Evolutionary conservation across 1,140 invertebrate genomes (phyloP).

Genomic region (Micrasema minimum): DNA sequence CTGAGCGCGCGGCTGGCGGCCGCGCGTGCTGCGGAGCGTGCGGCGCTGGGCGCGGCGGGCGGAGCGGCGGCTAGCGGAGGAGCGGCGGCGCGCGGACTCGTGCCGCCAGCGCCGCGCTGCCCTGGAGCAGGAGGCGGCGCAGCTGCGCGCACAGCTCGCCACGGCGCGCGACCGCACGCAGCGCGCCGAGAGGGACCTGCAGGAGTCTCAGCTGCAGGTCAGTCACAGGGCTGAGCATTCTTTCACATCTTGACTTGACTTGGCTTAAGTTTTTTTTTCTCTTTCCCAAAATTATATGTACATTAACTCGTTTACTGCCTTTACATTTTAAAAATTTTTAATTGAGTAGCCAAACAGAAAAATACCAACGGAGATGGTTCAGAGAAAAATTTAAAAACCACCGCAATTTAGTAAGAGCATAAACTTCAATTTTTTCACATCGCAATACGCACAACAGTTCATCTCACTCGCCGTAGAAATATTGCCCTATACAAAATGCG

Average conservation of each 20-base stretch:
- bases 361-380: no score
- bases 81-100: slow-evolving; percentile 67
- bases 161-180: slow-evolving; percentile 55
- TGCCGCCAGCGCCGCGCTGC: slow-evolving; percentile 56
- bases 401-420: no score
- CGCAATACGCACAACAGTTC: no score
- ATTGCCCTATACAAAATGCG: no score
- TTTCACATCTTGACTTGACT: no score
- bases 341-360: neutral
- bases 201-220: slow-evolving; percentile 55
- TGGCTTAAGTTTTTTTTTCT: no score
- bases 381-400: no score
- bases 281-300: no score
- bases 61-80: slow-evolving; percentile 87
- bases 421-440: no score
- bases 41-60: slow-evolving; percentile 81
- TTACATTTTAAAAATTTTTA: slow-evolving; percentile 4
- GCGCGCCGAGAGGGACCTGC: slow-evolving; percentile 56
- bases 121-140: slow-evolving; percentile 56
- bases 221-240: no score
- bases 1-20: slow-evolving; percentile 77
- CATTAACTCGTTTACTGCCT: no score
- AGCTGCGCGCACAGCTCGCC: slow-evolving; percentile 58
- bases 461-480: no score
- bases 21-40: slow-evolving; percentile 74